Percentiles rank a stretch among this genome's conserved stretches.
Evolutionary conservation across 2,113 vertebrate species (phyloP).

Genomic region (Orthonyx spaldingii): DNA sequence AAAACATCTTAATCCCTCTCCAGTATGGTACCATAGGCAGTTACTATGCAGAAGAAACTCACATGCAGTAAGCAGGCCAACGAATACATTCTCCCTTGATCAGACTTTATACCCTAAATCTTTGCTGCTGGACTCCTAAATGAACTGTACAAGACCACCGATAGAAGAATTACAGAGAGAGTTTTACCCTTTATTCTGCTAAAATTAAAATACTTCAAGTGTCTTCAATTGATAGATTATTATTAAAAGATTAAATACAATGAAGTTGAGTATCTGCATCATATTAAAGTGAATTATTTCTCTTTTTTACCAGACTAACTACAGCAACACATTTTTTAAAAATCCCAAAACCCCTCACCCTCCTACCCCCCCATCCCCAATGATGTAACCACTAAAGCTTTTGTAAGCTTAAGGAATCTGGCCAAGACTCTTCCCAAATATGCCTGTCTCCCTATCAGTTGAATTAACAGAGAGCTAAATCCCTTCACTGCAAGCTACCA

Average conservation of each 20-base stretch:
- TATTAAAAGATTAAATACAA: background rate
- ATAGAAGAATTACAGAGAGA: background rate
- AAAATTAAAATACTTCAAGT: background rate
- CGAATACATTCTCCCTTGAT: background rate
- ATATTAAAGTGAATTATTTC: background rate
- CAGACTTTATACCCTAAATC: background rate
- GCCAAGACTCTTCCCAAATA: background rate
- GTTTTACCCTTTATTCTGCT: background rate
- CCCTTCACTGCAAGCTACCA: slow-evolving; percentile 21
- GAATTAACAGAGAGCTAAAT: slow-evolving; percentile 33
- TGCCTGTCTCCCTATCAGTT: background rate
- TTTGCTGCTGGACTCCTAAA: background rate
- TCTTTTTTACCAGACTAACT: background rate
- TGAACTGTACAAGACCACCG: background rate
- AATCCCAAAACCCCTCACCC: background rate
- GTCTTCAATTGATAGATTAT: background rate
- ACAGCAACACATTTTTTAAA: background rate
- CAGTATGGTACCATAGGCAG: slow-evolving; percentile 24
- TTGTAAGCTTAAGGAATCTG: slow-evolving; percentile 12
- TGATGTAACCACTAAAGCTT: background rate
- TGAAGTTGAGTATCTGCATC: background rate
- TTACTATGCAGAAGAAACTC: slow-evolving; percentile 26
- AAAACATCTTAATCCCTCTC: slow-evolving; percentile 72
- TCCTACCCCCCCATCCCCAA: rapidly evolving
- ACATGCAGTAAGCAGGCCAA: background rate